Evolutionary conservation across 2,113 vertebrate genomes (phyloP).

Genomic region (Colistium nudipinnis): DNA sequence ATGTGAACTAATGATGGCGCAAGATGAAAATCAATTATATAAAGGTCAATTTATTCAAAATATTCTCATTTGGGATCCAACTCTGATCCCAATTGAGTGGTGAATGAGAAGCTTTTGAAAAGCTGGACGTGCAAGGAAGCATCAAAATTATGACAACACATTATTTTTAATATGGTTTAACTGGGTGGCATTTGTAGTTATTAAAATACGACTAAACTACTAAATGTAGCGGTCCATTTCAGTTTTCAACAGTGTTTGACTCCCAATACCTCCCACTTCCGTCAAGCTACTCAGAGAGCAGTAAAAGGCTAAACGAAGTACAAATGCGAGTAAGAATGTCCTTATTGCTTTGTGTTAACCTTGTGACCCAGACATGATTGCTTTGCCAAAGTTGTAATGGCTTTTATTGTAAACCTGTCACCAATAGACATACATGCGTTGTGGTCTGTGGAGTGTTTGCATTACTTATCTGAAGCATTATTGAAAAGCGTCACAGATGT

Average conservation of each 20-base stretch:
- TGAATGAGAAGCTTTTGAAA: too few relatives aligned
- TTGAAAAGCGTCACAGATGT: conserved; percentile 12
- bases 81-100: too few relatives aligned
- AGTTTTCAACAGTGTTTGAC: background rate
- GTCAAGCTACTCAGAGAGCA: background rate
- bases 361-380: conserved; percentile 44
- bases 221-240: background rate
- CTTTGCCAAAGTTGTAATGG: conserved; percentile 37
- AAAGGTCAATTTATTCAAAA: too few relatives aligned
- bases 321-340: conserved; percentile 35
- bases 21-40: background rate
- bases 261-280: background rate
- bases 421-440: conserved; percentile 5
- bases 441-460: conserved; percentile 25
- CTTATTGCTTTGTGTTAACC: conserved; percentile 42
- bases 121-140: too few relatives aligned
- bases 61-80: too few relatives aligned
- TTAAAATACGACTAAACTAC: too few relatives aligned
- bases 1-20: background rate
- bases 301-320: conserved; percentile 36
- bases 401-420: conserved; percentile 33
- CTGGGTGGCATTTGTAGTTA: too few relatives aligned
- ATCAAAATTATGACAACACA: too few relatives aligned
- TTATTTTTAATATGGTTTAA: too few relatives aligned
- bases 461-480: conserved; percentile 17